Percentiles rank a stretch among this genome's conserved stretches.
Evolutionary conservation across 1,140 invertebrate genomes (phyloP).

Genomic region (Rhynchophorus ferrugineus): DNA sequence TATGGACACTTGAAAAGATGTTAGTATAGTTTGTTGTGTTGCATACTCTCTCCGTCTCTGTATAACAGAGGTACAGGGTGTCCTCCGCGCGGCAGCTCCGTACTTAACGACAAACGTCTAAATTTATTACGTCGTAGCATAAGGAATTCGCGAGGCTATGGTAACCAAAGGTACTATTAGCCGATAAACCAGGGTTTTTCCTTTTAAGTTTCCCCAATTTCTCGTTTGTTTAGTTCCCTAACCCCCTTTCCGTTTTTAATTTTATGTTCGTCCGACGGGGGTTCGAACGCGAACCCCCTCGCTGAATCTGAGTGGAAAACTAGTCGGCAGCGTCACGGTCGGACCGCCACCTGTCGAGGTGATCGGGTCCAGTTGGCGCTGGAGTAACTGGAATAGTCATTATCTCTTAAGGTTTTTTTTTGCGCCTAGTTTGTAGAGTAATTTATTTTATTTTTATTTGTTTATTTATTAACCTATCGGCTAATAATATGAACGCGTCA

Average conservation of each 20-base stretch:
- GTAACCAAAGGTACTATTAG: slow-evolving; percentile 33
- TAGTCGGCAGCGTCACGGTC: background rate
- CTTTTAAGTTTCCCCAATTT: slow-evolving; percentile 24
- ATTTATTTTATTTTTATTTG: slow-evolving; percentile 16
- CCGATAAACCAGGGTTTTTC: slow-evolving; percentile 33
- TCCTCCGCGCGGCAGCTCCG: background rate
- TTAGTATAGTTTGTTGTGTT: background rate
- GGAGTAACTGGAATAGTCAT: background rate
- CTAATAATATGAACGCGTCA: slow-evolving; percentile 37
- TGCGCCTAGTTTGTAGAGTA: slow-evolving; percentile 23
- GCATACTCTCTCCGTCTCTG: background rate
- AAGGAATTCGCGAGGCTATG: background rate
- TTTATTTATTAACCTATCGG: slow-evolving; percentile 25
- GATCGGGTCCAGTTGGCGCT: slow-evolving; percentile 3
- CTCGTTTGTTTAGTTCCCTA: slow-evolving; percentile 9
- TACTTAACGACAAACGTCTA: background rate
- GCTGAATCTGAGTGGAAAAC: background rate
- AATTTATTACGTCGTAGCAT: slow-evolving; percentile 3
- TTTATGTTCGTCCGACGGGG: background rate
- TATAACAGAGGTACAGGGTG: background rate
- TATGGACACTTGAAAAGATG: background rate
- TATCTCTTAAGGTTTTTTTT: slow-evolving; percentile 1
- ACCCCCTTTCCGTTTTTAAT: too few species aligned
- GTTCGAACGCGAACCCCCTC: background rate
- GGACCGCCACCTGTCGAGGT: background rate